Conservation (phyloP, 1,140 invertebrate species). For the Vanessa tameamea region DNA sequence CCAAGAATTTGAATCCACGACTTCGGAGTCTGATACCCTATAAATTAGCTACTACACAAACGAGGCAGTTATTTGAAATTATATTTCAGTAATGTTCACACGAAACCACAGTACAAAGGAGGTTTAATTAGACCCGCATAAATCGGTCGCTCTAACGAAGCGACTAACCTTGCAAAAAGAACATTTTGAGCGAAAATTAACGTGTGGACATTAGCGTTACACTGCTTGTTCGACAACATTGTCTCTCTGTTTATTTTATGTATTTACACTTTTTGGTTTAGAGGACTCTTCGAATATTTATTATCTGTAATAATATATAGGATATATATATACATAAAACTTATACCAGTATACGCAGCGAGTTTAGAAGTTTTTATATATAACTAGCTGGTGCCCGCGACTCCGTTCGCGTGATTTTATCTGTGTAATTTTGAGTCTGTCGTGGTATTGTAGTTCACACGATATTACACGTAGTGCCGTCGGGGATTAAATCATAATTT, state of each 20-base stretch:
- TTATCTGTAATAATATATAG: no score
- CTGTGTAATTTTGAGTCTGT: no score
- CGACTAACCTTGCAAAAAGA: slow-evolving; percentile 6
- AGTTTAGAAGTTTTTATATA: no score
- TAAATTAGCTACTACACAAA: background rate
- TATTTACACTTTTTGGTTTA: background rate
- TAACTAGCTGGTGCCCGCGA: no score
- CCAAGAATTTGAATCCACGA: no score
- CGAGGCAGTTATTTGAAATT: background rate
- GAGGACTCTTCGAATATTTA: background rate
- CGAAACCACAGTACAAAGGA: background rate
- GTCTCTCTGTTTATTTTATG: background rate
- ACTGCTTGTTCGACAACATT: background rate
- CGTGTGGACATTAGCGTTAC: slow-evolving; percentile 10
- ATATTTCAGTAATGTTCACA: background rate
- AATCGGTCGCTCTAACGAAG: slow-evolving; percentile 5
- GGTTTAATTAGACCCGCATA: slow-evolving; percentile 10
- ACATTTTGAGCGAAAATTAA: slow-evolving; percentile 11
- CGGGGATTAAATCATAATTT: no score
- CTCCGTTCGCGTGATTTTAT: no score
- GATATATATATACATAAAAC: no score
- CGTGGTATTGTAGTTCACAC: no score
- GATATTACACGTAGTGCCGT: no score
- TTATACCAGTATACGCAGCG: no score
- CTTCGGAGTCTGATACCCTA: no score